Base-by-base conservation (phyloP, 92 coral and sea anemone genomes). In the Porites cylindrica region DNA sequence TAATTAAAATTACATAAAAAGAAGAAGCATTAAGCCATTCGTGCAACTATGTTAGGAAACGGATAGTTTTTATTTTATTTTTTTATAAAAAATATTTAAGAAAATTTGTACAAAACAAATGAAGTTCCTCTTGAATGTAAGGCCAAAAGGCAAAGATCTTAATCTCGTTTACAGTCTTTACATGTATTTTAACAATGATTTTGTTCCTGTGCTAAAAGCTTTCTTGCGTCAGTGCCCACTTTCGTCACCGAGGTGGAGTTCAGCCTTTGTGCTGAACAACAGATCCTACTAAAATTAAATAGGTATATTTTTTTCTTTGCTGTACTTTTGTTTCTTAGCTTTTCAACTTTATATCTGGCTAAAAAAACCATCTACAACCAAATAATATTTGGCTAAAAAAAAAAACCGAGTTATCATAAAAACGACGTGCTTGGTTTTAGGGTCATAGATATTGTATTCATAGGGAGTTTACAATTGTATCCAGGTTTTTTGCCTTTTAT, bases 131-230 rank as follows among this genome's bases (percentile, higher is more conserved):
- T 70, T 70, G 75, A 70, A 70, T 23, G 11, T 23, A 26, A 56
- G 10, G 11, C 47, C 4, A 24, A 23, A 7, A 21, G 7, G 6
- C 53, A 53, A 3, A 29, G 75, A 38, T 32, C 8, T 14, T 43
- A 1, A 70, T 70, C 75, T 70, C 52, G n/a, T 70, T 70, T 70
- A 38, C 47, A 38, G 47, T 38, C 47, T 38, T 38, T 38, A 12
- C 53, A 62, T 62, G 66, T 7, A 62, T 19, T 38, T 76, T 26
- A 38, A 63, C 18, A 61, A 10, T 19, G 21, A n/a, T 51, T 77
- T 80, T 47, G 56, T 80, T 58, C 38, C 5, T 5, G 16, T 26
- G 75, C 70, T 80, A 80, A 80, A 80, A 66, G 60, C 52, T 52
- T 67, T 51, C 24, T 80, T 14, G 8, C 12, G 56, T 50, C 32